These are phyloP conservation scores for Alosa alosa DNA, from an alignment of 2,113 vertebrate genomes.

Conservation along the genomic window DNA sequence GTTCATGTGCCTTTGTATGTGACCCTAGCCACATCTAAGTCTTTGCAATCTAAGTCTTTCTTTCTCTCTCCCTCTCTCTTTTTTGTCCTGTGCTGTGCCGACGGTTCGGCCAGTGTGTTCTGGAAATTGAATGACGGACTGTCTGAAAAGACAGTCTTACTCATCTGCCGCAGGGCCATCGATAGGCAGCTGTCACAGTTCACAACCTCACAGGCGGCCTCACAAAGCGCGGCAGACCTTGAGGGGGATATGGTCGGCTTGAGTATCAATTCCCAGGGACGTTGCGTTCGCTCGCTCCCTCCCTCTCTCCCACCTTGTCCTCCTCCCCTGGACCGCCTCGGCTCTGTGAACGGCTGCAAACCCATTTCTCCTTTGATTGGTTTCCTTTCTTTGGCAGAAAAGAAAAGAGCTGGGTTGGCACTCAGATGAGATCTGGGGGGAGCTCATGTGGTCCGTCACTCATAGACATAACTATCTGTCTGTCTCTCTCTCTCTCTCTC, in stretches of 20 bases:
- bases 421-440: constrained; percentile 9
- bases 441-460: background rate
- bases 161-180: constrained; percentile 30
- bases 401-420: constrained; percentile 14
- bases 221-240: constrained; percentile 50
- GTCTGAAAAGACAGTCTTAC: constrained; percentile 39
- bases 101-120: constrained; percentile 27
- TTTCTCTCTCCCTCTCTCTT: background rate
- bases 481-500: background rate
- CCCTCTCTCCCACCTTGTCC: background rate
- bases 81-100: background rate
- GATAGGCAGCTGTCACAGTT: constrained; percentile 49
- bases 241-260: constrained; percentile 43
- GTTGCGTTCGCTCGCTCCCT: background rate
- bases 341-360: constrained; percentile 42
- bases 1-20: background rate
- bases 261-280: constrained; percentile 50
- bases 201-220: constrained; percentile 42
- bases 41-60: background rate
- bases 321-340: background rate
- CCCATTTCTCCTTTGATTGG: constrained; percentile 60
- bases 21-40: background rate
- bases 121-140: constrained; percentile 40
- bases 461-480: background rate
- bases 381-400: constrained; percentile 52